Evolutionary conservation across 1,140 invertebrate genomes (phyloP).

Genomic region (Telenomus remus): DNA sequence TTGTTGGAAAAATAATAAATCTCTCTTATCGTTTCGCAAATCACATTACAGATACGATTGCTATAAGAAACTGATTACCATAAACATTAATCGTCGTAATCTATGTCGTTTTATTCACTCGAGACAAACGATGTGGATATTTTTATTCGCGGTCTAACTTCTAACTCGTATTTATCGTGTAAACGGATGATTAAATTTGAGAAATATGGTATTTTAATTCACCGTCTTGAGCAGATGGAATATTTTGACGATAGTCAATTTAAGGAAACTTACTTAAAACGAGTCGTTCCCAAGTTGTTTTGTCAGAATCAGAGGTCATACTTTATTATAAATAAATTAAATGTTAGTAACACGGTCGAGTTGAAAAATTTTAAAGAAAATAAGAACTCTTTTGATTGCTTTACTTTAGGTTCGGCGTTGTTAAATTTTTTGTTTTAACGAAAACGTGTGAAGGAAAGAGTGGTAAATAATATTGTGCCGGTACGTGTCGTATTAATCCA

Average conservation of each 20-base stretch:
- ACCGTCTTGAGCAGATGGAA: no score
- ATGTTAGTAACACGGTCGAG: no score
- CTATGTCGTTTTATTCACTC: constrained; percentile 45
- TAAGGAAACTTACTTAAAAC: no score
- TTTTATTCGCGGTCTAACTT: constrained; percentile 37
- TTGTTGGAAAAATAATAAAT: constrained; percentile 55
- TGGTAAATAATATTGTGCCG: constrained; percentile 25
- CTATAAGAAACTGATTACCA: background rate
- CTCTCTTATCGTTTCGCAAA: constrained; percentile 51
- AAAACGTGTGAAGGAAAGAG: background rate
- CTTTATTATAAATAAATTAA: no score
- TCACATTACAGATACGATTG: constrained; percentile 50
- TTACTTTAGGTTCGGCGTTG: background rate
- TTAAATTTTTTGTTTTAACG: background rate
- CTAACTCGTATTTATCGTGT: constrained; percentile 40
- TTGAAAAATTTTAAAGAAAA: no score
- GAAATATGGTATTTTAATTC: constrained; percentile 24
- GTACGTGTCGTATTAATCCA: constrained; percentile 39
- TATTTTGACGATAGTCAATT: no score
- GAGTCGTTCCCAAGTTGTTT: no score
- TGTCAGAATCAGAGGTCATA: no score
- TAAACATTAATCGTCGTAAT: constrained; percentile 45
- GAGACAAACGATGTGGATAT: constrained; percentile 46
- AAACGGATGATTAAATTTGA: constrained; percentile 24
- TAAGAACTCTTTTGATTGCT: constrained; percentile 17